Evolutionary conservation across 2,113 vertebrate species (phyloP).

Genomic region (Cercopithecus mona): DNA sequence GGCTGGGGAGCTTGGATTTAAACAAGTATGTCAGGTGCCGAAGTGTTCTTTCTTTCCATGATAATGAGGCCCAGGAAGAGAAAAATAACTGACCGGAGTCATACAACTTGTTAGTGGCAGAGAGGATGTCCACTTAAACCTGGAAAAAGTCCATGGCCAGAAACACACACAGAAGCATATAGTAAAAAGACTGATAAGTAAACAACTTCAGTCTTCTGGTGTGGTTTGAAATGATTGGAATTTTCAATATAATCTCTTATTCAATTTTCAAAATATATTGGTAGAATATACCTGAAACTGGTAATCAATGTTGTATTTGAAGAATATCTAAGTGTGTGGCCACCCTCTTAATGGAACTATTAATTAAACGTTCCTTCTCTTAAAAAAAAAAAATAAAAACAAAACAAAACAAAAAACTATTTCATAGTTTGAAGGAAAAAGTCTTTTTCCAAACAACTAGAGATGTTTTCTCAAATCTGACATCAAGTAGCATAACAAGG

Average conservation of each 20-base stretch:
- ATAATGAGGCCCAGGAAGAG: not conserved
- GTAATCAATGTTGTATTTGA: not conserved
- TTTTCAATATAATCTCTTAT: slow-evolving; percentile 15
- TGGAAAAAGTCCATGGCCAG: not conserved
- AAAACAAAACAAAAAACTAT: not conserved
- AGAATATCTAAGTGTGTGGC: not conserved
- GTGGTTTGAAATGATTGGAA: not conserved
- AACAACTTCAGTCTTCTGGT: not conserved
- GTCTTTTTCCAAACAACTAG: not conserved
- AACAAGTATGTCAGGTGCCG: not conserved
- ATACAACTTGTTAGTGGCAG: not conserved
- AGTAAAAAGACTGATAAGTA: not conserved
- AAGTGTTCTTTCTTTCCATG: not conserved
- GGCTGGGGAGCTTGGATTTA: not conserved
- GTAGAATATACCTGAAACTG: not conserved
- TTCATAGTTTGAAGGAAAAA: not conserved
- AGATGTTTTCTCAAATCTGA: slow-evolving; percentile 11
- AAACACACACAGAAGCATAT: not conserved
- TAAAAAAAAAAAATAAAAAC: not conserved
- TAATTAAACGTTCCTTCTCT: not conserved
- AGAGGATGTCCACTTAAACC: not conserved
- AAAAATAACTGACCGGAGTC: not conserved
- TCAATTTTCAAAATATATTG: slow-evolving; percentile 24
- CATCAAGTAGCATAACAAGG: not conserved
- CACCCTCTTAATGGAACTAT: not conserved